Evolutionary conservation across 2,888 invertebrate genomes (phyloP), one percentile per base, ranked within the genome.

Genomic region (Rutpela maculata): DNA sequence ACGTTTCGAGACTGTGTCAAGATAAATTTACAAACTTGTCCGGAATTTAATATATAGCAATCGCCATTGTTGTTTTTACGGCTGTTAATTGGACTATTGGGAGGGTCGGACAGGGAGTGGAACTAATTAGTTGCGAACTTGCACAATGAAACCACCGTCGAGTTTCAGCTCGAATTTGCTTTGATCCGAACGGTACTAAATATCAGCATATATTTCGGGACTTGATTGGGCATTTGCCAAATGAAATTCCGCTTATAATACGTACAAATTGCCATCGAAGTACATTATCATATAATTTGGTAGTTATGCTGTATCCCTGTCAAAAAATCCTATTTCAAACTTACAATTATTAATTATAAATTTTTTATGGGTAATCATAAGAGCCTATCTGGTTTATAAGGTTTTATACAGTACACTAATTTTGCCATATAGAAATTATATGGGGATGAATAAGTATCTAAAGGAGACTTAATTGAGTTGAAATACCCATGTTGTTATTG

Each of bases 1-100:
- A 77, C 82, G 77, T 83, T 81, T 78, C 66, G 72, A 68, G 75
- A 78, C 72, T 78, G 74, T 66, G 80, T 70, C 78, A 71, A 76
- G 78, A 81, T 82, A 75, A 78, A 80, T 82, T 81, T 73, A 68
- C 26, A 38, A 56, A 74, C 74, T 77, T 72, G 73, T 63, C 31
- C 66, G 71, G 74, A 67, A 75, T 50, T 63, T 67, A 59, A 60
- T 60, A 72, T 72, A 76, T 72, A 43, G 77, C 78, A 71, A 76
- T 74, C 38, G 67, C 73, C 78, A 78, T 78, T 80, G 80, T 77
- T 67, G 76, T 72, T 78, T 78, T 80, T 80, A 75, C 70, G 74
- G 65, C 74, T 31, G 71, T 67, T 75, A 76, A 50, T 50, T 50
- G 50, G 50, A 50, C 50, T 50, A 75, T 77, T 75, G 75, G 65